Evolutionary conservation across 2,113 vertebrate genomes (phyloP).

Genomic region (Epinephelus cyanopodus): DNA sequence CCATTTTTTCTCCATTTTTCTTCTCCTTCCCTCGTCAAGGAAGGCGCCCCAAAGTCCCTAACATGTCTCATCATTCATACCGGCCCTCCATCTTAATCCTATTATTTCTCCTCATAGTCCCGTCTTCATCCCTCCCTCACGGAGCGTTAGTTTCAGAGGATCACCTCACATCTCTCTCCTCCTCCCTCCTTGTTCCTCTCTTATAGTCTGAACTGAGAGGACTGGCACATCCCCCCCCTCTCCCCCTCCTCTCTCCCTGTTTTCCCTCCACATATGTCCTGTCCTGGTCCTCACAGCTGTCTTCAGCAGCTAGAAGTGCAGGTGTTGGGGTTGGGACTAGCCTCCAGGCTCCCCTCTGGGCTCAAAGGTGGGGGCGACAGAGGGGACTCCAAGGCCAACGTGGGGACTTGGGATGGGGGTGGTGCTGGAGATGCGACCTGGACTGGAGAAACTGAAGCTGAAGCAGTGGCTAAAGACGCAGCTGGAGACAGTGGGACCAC

Average conservation of each 20-base stretch:
- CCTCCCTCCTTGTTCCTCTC: constrained; percentile 41
- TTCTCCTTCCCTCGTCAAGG: constrained; percentile 53
- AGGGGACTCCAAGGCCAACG: constrained; percentile 81
- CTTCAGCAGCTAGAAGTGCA: constrained; percentile 94
- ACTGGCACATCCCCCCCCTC: not conserved
- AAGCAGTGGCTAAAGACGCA: constrained; percentile 50
- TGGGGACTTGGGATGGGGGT: constrained; percentile 74
- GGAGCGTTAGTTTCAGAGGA: constrained; percentile 52
- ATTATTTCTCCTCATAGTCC: constrained; percentile 52
- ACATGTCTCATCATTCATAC: constrained; percentile 63
- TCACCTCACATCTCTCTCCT: constrained; percentile 44
- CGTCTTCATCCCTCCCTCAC: constrained; percentile 39
- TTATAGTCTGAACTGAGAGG: constrained; percentile 55
- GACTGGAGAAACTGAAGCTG: constrained; percentile 57
- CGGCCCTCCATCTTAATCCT: constrained; percentile 67
- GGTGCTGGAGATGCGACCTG: constrained; percentile 50
- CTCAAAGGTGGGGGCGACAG: constrained; percentile 83
- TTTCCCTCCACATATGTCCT: constrained; percentile 41
- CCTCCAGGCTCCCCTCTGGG: constrained; percentile 86
- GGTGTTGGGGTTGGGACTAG: constrained; percentile 90
- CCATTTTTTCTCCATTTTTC: constrained; percentile 65
- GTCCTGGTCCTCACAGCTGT: constrained; percentile 36
- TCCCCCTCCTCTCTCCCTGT: not conserved
- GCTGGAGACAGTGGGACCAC: constrained; percentile 69
- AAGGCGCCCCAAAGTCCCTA: constrained; percentile 68